These are phyloP conservation scores for Hemithea aestivaria DNA, from an alignment of 2,888 invertebrate genomes.

Conservation along the genomic window DNA sequence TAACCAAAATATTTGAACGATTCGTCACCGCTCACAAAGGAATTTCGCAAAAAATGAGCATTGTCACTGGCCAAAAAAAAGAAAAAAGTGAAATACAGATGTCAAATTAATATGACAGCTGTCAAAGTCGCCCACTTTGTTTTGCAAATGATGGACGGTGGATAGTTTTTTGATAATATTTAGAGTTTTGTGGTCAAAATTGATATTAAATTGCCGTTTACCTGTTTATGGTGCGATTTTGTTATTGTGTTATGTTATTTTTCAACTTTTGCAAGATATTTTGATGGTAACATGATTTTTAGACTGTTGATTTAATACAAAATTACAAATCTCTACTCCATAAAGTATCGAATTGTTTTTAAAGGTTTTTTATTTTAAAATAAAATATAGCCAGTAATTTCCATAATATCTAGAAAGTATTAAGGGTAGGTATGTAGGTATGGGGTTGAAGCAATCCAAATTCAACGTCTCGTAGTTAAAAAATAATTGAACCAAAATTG, in stretches of 20 bases:
- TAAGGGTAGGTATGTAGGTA: no score
- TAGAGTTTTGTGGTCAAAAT: conserved; percentile 32
- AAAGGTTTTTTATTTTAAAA: no score
- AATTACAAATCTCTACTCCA: no score
- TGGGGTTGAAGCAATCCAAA: no score
- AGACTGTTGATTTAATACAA: no score
- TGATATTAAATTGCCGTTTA: no score
- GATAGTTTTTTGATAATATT: conserved; percentile 47
- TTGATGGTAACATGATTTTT: no score
- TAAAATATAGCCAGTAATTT: no score
- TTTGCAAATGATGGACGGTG: conserved; percentile 53
- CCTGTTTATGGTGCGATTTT: conserved; percentile 30
- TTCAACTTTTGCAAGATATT: no score
- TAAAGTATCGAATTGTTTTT: no score
- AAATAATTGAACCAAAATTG: conserved; percentile 3
- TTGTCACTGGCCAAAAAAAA: conserved; percentile 31
- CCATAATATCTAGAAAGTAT: no score
- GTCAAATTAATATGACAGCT: conserved; percentile 71
- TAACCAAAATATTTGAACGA: conserved; percentile 38
- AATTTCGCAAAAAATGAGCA: conserved; percentile 31
- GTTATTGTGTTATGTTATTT: conserved; percentile 31
- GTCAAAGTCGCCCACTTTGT: conserved; percentile 61
- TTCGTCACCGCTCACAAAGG: conserved; percentile 36
- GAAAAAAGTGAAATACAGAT: conserved; percentile 52
- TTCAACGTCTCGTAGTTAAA: no score